phyloP scores from a whole-genome alignment of 2,797 vertebrate species.

The Netta rufina region DNA sequence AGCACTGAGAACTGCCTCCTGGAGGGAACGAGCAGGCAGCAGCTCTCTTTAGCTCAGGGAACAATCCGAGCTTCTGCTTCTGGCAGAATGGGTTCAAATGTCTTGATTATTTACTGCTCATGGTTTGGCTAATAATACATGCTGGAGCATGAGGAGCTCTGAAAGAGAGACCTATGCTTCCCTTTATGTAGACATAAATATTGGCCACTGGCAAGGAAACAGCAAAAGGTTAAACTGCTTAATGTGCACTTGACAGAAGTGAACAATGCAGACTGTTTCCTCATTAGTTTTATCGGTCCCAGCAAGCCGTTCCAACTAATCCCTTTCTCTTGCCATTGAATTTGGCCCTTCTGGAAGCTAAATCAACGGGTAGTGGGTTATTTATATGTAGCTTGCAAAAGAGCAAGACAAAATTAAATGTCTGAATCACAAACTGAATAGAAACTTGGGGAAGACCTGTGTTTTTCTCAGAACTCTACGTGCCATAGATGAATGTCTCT shows the following conservation, averaged over 20 bases:
- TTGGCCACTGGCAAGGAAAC: neutral
- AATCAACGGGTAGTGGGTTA: conserved; percentile 3
- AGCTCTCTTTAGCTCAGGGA: neutral
- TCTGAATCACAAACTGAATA: neutral
- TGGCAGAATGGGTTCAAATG: neutral
- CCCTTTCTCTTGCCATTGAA: neutral
- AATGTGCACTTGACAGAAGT: neutral
- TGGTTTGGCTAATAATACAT: neutral
- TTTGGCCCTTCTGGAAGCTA: conserved; percentile 12
- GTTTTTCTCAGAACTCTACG: conserved; percentile 4
- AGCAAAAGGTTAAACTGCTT: conserved; percentile 39
- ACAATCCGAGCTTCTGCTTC: conserved; percentile 13
- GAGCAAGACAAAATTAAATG: neutral
- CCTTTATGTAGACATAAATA: neutral
- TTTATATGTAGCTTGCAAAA: neutral
- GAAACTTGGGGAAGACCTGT: neutral
- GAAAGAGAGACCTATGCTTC: neutral
- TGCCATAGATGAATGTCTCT: neutral
- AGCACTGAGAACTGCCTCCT: neutral
- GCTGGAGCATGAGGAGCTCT: neutral
- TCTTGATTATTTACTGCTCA: conserved; percentile 20
- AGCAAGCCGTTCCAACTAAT: neutral
- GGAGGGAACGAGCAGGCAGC: neutral
- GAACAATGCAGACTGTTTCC: neutral
- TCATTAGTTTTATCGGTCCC: neutral